Conservation (phyloP, 2,113 vertebrate genomes). For the Fukomys damarensis region DNA sequence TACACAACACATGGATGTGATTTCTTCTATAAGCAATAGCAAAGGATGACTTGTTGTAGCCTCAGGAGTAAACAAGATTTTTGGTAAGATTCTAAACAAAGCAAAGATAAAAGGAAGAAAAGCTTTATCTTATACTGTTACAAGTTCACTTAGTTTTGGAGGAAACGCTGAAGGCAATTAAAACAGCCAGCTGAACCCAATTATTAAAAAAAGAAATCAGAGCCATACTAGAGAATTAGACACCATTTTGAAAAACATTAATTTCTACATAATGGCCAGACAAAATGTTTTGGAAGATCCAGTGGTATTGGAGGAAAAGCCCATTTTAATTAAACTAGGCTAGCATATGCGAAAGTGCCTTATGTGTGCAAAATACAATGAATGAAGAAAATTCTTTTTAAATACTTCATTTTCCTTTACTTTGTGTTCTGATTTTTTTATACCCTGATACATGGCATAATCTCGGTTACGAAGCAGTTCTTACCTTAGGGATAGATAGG, state of each 20-base stretch:
- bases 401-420: not conserved
- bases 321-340: constrained; percentile 73
- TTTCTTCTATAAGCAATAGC: constrained; percentile 59
- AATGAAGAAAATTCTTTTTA: constrained; percentile 16
- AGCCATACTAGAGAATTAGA: constrained; percentile 70
- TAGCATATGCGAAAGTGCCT: constrained; percentile 38
- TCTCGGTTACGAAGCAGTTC: not conserved
- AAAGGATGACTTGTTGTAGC: constrained; percentile 66
- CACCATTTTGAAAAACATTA: constrained; percentile 50
- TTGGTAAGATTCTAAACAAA: constrained; percentile 72
- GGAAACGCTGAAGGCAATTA: constrained; percentile 68
- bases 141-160: constrained; percentile 79
- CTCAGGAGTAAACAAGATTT: constrained; percentile 60
- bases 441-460: not conserved
- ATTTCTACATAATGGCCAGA: constrained; percentile 54
- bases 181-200: constrained; percentile 68
- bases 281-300: constrained; percentile 60
- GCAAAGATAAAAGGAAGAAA: constrained; percentile 69
- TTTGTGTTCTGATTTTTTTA: constrained; percentile 42
- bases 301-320: constrained; percentile 54
- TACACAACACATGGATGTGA: constrained; percentile 37
- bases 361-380: not conserved
- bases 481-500: not conserved
- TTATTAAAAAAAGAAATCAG: constrained; percentile 73
- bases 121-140: constrained; percentile 77